Conservation (phyloP, 2,113 vertebrate genomes). For the Balaeniceps rex region DNA sequence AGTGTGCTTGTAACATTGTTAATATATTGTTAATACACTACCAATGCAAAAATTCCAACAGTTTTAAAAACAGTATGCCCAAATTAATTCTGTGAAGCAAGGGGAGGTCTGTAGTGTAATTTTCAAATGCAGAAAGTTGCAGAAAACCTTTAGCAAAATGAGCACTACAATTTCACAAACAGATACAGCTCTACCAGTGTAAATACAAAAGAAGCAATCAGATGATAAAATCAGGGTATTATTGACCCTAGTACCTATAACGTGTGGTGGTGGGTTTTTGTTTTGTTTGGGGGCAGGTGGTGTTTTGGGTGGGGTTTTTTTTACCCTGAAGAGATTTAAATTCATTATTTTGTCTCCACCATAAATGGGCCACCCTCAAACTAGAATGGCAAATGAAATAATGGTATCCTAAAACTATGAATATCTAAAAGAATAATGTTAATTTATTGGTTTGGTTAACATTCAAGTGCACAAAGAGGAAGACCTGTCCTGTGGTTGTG, state of each 20-base stretch:
- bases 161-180: not conserved
- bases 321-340: not conserved
- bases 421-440: not conserved
- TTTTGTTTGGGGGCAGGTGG: not conserved
- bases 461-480: not conserved
- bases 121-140: not conserved
- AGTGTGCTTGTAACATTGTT: not conserved
- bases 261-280: no score
- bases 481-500: not conserved
- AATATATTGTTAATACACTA: not conserved
- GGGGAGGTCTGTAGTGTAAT: not conserved
- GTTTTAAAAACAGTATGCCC: not conserved
- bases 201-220: not conserved
- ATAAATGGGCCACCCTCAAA: not conserved
- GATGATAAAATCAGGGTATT: not conserved
- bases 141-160: not conserved
- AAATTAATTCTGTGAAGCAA: not conserved
- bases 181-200: not conserved
- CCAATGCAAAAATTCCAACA: not conserved
- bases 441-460: not conserved
- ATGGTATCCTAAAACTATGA: accelerated
- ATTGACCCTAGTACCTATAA: not conserved
- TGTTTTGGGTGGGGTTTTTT: not conserved
- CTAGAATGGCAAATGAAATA: not conserved
- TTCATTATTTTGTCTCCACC: not conserved